Base-by-base conservation (phyloP, 2,113 vertebrate species). In the Lycocorax pyrrhopterus region DNA sequence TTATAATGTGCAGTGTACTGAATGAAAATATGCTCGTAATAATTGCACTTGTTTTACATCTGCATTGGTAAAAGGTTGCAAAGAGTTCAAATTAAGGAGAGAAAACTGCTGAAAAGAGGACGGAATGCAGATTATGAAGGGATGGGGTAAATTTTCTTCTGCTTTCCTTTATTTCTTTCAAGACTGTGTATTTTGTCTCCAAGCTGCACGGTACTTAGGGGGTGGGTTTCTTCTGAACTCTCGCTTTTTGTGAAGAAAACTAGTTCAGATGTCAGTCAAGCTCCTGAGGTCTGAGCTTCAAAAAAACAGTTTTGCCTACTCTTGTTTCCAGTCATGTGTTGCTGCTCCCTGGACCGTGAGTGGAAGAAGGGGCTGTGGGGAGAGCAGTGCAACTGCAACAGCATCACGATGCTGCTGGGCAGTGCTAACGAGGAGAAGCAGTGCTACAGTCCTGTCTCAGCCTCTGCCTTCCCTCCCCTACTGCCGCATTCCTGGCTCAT, bases 11-110 rank as follows among this genome's bases (percentile, higher is more conserved):
- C 60, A 67, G 46, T 53, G 43, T 83, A 62, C 60, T 80, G 91
- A 91, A 96, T 92, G 77, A 84, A 94, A 96, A 93, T 94, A 44
- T 19, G 39, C 47, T 88, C 56, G 55, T 78, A 80, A 85, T 92
- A 91, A 89, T 91, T 94, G 62, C 26, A 30, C 87, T 92, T 94
- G 64, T 4, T 94, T 90, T 90, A 37, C 72, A 69, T 89, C 82
- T 84, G 51, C 69, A 73, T 80, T 71, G 41, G 39, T 86, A 77
- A 91, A 87, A 95, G 19, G 56, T 49, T 68, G 74, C 62, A 58
- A 80, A 78, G 66, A 68, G 49, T 68, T 71, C 67, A 64, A 92
- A 89, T 59, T 87, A 71, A 63, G 39, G 56, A 86, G 60, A 72
- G 53, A 93, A 73, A 80, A 58, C 49, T 77, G 25, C 33, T 44